Base-by-base conservation (phyloP, 53 echinoderm and acorn worm species). In the Astropecten irregularis region DNA sequence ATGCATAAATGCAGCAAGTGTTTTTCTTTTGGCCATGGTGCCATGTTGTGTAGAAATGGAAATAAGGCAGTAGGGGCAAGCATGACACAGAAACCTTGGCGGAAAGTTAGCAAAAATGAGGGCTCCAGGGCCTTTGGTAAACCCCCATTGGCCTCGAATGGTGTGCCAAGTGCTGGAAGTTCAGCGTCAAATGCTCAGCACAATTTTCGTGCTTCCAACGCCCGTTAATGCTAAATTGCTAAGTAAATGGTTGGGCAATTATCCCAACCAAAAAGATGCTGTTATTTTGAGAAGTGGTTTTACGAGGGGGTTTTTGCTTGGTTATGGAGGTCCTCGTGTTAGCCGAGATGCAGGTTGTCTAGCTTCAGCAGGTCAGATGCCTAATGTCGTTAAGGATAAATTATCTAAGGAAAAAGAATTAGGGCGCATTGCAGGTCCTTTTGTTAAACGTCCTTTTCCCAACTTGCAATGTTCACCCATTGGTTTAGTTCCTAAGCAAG, bases 341-440 rank as follows among this genome's bases (percentile, higher is more conserved):
- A 20, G 48, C 19, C 54, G 26, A 23, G 49, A 60, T 42, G 25
- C 85, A n/a, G 7, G 40, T 28, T 62, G 64, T 40, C 34, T 85
- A 36, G 27, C 25, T 4, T 73, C 73, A 36, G 72, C 64, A 3
- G 38, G 8, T 8, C 58, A 46, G 18, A 58, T 8, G 40, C 31
- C 30, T 15, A 61, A 60, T 40, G 18, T 76, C 15, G 79, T 79
- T 22, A 60, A 42, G 62, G 39, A 59, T 19, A 60, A 79, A 61
- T 40, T 79, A 19, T 3, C 23, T 19, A 59, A 61, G 9, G 81
- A 73, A 62, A 81, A 61, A 2, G 3, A 66, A 26, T 40, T 86
- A n/a, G 87, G 86, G 31, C 26, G 77, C 3, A 55, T 86, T 67
- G 46, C 62, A 27, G 81, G 81, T 8, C 81, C 81, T 42, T 81